These are phyloP conservation scores for Cynaeus angustus DNA, from an alignment of 2,888 invertebrate genomes.

Conservation along the genomic window DNA sequence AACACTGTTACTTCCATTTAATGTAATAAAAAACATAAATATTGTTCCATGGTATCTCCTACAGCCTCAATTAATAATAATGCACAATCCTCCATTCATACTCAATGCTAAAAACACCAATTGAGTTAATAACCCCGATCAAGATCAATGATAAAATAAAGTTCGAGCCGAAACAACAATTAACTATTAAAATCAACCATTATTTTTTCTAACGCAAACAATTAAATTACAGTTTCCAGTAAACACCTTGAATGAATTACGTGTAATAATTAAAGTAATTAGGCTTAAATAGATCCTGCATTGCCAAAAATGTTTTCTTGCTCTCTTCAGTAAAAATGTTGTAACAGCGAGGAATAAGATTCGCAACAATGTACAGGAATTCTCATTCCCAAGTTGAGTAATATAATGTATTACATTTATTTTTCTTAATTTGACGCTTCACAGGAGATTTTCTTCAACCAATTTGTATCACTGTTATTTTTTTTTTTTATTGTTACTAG, in stretches of 20 bases:
- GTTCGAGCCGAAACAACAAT: slow-evolving; percentile 7
- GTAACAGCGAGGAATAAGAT: slow-evolving; percentile 11
- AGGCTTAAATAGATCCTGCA: not conserved
- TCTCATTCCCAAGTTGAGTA: slow-evolving; percentile 29
- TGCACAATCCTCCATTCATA: not conserved
- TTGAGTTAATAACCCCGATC: slow-evolving; percentile 10
- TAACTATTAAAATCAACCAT: slow-evolving; percentile 31
- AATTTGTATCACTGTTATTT: not conserved
- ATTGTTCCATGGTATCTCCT: too few species aligned
- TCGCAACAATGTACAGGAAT: slow-evolving; percentile 23
- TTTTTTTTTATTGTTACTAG: not conserved
- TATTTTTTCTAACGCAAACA: slow-evolving; percentile 23
- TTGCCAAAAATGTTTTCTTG: slow-evolving; percentile 13
- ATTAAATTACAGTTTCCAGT: slow-evolving; percentile 12
- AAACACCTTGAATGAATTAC: slow-evolving; percentile 26
- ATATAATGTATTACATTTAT: slow-evolving; percentile 29
- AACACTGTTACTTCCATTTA: too few species aligned
- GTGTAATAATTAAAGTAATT: not conserved
- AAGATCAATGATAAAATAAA: not conserved
- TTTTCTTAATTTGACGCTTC: slow-evolving; percentile 25
- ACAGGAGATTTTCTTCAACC: slow-evolving; percentile 3
- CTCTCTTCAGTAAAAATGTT: slow-evolving; percentile 30
- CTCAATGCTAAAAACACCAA: not conserved
- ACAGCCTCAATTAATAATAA: not conserved
- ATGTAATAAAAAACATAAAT: not conserved